Base-by-base conservation (phyloP, 2,888 invertebrate genomes). In the Blastobasis lacticolella region DNA sequence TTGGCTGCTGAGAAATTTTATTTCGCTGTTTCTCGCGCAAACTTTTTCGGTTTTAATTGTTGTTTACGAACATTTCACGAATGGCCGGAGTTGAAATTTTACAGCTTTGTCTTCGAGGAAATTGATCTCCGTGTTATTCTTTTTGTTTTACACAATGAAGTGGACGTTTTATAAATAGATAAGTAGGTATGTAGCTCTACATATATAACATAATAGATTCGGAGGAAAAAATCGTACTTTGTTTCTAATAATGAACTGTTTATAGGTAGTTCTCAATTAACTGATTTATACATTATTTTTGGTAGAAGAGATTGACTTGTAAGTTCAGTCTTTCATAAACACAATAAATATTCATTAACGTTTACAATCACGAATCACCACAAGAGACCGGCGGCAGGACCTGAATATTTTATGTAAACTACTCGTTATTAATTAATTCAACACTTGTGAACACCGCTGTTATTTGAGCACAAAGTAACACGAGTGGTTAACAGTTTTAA, bases 401-500 rank as follows among this genome's bases (percentile, higher is more conserved):
- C 52, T 45, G 41, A 56, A 56, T 52, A 51, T 45, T 54, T 59
- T 59, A 60, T 59, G 62, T 54, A 59, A 62, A 62, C 60, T 59
- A 61, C 51, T 54, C 42, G 7, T 48, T 53, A 53, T 63, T 60
- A 50, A 61, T 60, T 62, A 61, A 63, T 58, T 64, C 61, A 61
- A 53, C 54, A 54, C 52, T 52, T 53, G 44, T 57, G 54, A 69
- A 68, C 62, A 54, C 56, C 58, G 59, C 41, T 42, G 52, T 49
- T 10, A 10, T 57, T 63, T 61, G 57, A 61, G 58, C 53, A 69
- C 74, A 76, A 81, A 79, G 76, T 62, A 67, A 70, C 55, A 49
- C 55, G 54, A 73, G 66, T 60, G 58, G 63, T 68, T 45, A 10
- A 40, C 72, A 67, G 69, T 76, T 78, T 79, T 78, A 67, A 76